Evolutionary conservation across 2,113 vertebrate genomes (phyloP), one percentile per base, ranked within the genome.

Genomic region (Eptesicus fuscus): DNA sequence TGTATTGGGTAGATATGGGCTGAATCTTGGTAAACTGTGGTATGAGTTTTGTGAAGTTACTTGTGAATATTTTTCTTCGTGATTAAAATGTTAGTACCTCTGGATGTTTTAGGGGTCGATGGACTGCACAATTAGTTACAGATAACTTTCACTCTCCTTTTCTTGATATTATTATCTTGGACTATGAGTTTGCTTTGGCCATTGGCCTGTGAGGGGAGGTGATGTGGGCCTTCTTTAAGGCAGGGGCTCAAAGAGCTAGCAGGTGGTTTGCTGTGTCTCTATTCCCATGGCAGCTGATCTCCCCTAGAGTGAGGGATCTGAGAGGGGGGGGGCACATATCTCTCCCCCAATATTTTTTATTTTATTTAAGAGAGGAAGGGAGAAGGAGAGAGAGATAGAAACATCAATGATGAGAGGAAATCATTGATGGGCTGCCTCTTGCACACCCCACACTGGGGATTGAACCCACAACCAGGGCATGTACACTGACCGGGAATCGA

Each of bases 31-130:
- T 73, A 80, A 76, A n/a, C 25, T 70, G 12, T 77, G 51, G 14
- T 69, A 18, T 70, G n/a, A 69, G 59, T 84, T 93, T 95, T 94
- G 69, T 76, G 69, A 84, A 88, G 32, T 90, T 42, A 76, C 40
- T 35, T 73, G 69, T 88, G 77, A 93, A 51, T 44, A 63, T 90
- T 37, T 79, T 95, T 90, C 35, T 87, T 86, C 2, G 0, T 90
- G 10, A 90, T 65, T 91, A 71, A 92, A 88, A 56, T 80, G 3
- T 86, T 83, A 28, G 53, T 69, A 40, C 32, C 37, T 88, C 40
- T 69, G 80, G n/a, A 30, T 92, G 59, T 92, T 80, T 94, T 76
- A 77, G 16, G 69, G 3, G 3, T 67, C 28, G 18, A 71, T 71
- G 80, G 35, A 88, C 49, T 91, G 32, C 25, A 76, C 47, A 88